Conservation (phyloP, 92 coral and sea anemone species). For the Muricea muricata region DNA sequence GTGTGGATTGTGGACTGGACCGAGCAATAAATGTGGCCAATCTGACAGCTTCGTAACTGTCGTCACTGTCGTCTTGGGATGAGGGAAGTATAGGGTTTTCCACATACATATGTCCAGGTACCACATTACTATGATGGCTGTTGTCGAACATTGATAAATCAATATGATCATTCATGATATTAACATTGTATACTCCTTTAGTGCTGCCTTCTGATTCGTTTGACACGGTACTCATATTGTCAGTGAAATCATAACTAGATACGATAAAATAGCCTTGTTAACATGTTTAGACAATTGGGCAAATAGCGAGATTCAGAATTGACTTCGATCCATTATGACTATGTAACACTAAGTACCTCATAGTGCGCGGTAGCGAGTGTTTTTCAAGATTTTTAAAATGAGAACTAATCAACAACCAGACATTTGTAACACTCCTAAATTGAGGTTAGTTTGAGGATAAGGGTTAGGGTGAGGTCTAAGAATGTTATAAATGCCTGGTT, state of each 20-base stretch:
- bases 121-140: slow-evolving; percentile 50
- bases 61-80: slow-evolving; percentile 13
- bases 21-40: slow-evolving; percentile 36
- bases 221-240: slow-evolving; percentile 26
- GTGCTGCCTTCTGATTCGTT: slow-evolving; percentile 67
- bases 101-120: slow-evolving; percentile 5
- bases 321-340: too few relatives aligned
- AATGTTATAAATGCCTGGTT: too few relatives aligned
- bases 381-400: too few relatives aligned
- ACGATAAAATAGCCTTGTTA: neutral
- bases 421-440: too few relatives aligned
- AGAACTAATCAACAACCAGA: too few relatives aligned
- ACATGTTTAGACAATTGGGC: neutral
- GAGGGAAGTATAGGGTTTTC: slow-evolving; percentile 40
- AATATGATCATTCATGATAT: slow-evolving; percentile 67
- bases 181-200: slow-evolving; percentile 77
- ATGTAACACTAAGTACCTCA: too few relatives aligned
- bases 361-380: too few relatives aligned
- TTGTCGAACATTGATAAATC: slow-evolving; percentile 81
- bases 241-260: slow-evolving; percentile 25
- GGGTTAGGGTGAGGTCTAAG: too few relatives aligned
- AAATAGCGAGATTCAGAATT: too few relatives aligned
- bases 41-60: slow-evolving; percentile 13
- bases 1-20: slow-evolving; percentile 38
- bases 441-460: too few relatives aligned